A percentile compares a stretch with the other conserved stretches of the same genome.
Evolutionary conservation across 2,113 vertebrate species (phyloP).

Genomic region (Nerophis lumbriciformis): DNA sequence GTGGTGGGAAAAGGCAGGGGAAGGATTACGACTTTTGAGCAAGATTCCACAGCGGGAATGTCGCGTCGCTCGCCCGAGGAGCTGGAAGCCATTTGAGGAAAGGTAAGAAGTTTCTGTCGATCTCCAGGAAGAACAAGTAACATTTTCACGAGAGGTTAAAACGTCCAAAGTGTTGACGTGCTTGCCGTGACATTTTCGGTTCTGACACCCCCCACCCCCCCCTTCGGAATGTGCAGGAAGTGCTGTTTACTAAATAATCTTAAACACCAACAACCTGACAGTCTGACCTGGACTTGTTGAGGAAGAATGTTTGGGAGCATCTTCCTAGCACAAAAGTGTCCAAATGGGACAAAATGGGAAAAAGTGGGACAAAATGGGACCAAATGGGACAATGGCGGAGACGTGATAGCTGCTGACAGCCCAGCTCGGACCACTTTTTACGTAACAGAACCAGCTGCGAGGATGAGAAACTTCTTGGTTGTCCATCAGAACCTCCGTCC

Average conservation of each 20-base stretch:
- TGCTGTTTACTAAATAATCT: too few relatives aligned
- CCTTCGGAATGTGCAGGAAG: neutral
- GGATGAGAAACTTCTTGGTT: neutral
- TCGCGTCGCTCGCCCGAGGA: neutral
- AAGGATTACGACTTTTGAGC: neutral
- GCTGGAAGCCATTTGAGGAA: neutral
- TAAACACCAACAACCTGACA: too few relatives aligned
- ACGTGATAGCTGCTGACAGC: neutral
- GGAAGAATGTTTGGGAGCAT: too few relatives aligned
- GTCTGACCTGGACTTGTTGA: too few relatives aligned
- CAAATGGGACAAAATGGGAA: neutral
- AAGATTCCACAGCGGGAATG: neutral
- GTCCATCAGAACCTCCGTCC: too few relatives aligned
- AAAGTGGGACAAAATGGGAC: neutral
- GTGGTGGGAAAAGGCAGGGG: neutral
- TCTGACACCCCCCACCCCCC: neutral
- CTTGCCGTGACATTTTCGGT: conserved; percentile 1
- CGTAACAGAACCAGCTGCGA: neutral
- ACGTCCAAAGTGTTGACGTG: neutral
- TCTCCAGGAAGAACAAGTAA: neutral
- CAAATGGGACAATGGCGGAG: neutral
- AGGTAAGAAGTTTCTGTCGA: neutral
- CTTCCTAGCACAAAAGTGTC: neutral
- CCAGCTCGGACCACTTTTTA: neutral
- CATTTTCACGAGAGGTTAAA: neutral